Evolutionary conservation across 2,888 invertebrate genomes (phyloP).

Genomic region (Podabrus alpinus): DNA sequence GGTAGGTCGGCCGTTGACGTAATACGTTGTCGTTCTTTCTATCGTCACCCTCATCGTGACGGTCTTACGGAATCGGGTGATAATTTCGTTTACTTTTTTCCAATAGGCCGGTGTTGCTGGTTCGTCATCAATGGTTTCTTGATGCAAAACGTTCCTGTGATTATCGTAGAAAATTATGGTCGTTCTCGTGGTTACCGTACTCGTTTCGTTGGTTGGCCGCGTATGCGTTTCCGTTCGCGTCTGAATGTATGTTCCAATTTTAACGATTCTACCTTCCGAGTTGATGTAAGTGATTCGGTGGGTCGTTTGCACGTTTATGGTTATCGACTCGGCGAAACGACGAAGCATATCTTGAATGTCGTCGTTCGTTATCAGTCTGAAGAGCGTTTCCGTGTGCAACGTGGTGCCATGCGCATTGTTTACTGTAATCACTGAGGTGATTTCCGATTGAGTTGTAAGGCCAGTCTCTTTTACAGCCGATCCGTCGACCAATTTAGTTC

Average conservation of each 20-base stretch:
- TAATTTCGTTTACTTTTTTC: constrained; percentile 1
- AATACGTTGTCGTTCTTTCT: neutral
- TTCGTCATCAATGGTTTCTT: constrained; percentile 10
- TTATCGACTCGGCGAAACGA: neutral
- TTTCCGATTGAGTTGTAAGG: neutral
- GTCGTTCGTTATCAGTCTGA: neutral
- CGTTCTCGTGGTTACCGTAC: constrained; percentile 1
- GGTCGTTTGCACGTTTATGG: neutral
- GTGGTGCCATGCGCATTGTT: neutral
- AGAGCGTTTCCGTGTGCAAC: neutral
- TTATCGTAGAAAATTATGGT: constrained; percentile 1
- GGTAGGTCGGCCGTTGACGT: neutral
- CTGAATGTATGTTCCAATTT: neutral
- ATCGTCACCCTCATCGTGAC: neutral
- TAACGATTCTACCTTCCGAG: neutral
- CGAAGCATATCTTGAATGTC: neutral
- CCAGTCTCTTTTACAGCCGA: neutral
- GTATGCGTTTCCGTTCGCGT: constrained; percentile 1
- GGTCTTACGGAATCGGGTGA: neutral
- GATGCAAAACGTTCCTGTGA: constrained; percentile 2
- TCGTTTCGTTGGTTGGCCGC: neutral
- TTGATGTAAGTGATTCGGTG: neutral
- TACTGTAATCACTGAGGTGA: neutral
- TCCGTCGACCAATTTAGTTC: neutral
- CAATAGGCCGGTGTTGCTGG: constrained; percentile 4